phyloP scores from a whole-genome alignment of 1,140 invertebrate genomes.

The Heliconius himera region DNA sequence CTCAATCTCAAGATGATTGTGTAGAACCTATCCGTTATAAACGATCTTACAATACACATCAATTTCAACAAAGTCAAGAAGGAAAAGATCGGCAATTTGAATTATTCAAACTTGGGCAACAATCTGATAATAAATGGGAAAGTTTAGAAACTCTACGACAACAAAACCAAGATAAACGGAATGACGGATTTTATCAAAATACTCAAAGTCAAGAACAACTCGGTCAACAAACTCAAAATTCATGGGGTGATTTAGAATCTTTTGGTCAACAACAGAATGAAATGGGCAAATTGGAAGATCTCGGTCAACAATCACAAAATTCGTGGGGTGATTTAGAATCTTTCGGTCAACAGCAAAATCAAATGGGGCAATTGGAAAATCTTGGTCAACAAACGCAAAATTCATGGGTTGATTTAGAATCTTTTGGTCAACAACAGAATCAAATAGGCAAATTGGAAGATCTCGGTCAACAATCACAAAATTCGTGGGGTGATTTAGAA shows the following conservation, averaged over 20 bases:
- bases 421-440: constrained; percentile 7
- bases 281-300: constrained; percentile 29
- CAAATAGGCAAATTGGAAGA: constrained; percentile 28
- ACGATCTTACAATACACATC: constrained; percentile 51
- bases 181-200: constrained; percentile 60
- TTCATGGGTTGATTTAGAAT: constrained; percentile 48
- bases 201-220: constrained; percentile 44
- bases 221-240: constrained; percentile 51
- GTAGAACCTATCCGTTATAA: constrained; percentile 58
- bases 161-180: constrained; percentile 49
- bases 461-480: constrained; percentile 50
- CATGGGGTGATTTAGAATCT: constrained; percentile 49
- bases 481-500: constrained; percentile 47
- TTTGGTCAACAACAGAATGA: background rate
- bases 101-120: constrained; percentile 46
- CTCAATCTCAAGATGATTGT: constrained; percentile 48
- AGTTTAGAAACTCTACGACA: constrained; percentile 49
- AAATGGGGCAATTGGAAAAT: constrained; percentile 38
- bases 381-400: constrained; percentile 53
- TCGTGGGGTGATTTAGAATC: constrained; percentile 48
- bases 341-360: constrained; percentile 51
- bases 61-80: constrained; percentile 34
- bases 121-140: constrained; percentile 42
- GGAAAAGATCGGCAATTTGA: constrained; percentile 15
- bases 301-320: constrained; percentile 51